phyloP scores from a whole-genome alignment of 35 echinoderm and acorn worm species.

The Strongylocentrotus purpuratus region DNA sequence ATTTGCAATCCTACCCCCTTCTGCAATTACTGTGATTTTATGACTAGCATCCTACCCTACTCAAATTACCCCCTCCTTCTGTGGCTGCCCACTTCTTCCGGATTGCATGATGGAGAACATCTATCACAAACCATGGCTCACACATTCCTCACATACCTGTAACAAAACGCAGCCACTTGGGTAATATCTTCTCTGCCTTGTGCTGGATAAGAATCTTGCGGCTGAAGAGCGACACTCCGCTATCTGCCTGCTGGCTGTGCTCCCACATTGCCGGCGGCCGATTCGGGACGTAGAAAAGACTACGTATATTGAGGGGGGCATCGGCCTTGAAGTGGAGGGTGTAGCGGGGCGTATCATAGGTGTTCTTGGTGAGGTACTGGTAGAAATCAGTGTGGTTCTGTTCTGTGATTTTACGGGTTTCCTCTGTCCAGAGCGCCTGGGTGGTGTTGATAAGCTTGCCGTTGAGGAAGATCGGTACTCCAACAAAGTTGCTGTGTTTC shows the following conservation, averaged over 20 bases:
- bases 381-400: slow-evolving; percentile 87
- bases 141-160: slow-evolving; percentile 57
- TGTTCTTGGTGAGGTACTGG: slow-evolving; percentile 83
- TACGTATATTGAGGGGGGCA: slow-evolving; percentile 87
- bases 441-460: slow-evolving; percentile 86
- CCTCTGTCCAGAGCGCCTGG: slow-evolving; percentile 86
- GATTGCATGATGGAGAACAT: neutral
- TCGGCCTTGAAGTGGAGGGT: slow-evolving; percentile 89
- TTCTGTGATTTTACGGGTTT: slow-evolving; percentile 70
- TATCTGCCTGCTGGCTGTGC: slow-evolving; percentile 78
- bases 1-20: too few relatives aligned
- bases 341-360: slow-evolving; percentile 88
- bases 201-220: slow-evolving; percentile 90
- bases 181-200: slow-evolving; percentile 90
- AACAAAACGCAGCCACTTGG: slow-evolving; percentile 95
- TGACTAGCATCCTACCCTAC: too few relatives aligned
- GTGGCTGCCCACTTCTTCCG: neutral
- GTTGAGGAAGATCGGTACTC: slow-evolving; percentile 90
- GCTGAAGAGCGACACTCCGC: slow-evolving; percentile 88
- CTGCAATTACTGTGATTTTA: too few relatives aligned
- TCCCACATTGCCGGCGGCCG: slow-evolving; percentile 89
- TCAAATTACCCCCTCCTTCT: neutral
- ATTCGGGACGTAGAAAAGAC: slow-evolving; percentile 87
- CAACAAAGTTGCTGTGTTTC: slow-evolving; percentile 96
- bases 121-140: neutral